phyloP scores from a whole-genome alignment of 2,113 vertebrate species.

The Theristicus caerulescens region DNA sequence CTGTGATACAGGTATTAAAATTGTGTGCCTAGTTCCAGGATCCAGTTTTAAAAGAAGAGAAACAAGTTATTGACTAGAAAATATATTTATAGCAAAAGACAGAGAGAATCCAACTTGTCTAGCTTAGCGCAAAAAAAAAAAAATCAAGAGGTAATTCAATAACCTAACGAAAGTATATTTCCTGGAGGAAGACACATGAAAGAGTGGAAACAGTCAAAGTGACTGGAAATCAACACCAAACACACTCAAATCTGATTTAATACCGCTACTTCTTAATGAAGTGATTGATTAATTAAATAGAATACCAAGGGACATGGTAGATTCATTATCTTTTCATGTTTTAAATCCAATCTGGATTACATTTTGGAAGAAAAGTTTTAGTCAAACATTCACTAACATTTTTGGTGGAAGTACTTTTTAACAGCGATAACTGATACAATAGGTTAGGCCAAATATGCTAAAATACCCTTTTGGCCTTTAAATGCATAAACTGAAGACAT shows the following conservation, averaged over 20 bases:
- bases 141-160: not conserved
- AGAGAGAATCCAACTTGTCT: not conserved
- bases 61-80: not conserved
- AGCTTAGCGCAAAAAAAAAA: not conserved
- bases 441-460: not conserved
- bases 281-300: not conserved
- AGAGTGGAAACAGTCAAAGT: not conserved
- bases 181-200: not conserved
- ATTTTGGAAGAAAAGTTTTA: not conserved
- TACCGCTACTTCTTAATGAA: not conserved
- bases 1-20: not conserved
- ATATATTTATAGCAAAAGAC: not conserved
- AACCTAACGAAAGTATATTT: not conserved
- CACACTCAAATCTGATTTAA: not conserved
- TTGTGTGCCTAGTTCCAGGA: not conserved
- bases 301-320: not conserved
- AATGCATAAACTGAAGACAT: not conserved
- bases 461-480: not conserved
- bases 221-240: not conserved
- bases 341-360: not conserved
- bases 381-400: not conserved
- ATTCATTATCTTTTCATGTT: not conserved
- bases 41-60: not conserved
- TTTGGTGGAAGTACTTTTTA: not conserved
- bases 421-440: not conserved